phyloP scores from a whole-genome alignment of 2,888 invertebrate species.

The Sabatieria punctata region DNA sequence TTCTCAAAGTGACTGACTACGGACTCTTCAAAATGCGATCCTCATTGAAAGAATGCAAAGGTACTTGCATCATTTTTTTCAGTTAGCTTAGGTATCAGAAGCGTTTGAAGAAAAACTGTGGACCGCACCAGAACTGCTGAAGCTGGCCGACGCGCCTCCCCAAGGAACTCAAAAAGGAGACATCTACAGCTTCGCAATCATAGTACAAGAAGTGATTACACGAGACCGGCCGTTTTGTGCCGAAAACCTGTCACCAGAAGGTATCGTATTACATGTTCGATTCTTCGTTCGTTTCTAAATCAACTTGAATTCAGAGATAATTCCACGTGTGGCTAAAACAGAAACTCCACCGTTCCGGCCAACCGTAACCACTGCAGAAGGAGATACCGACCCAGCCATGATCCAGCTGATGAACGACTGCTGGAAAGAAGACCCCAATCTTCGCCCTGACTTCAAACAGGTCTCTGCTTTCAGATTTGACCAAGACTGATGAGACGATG shows the following conservation, averaged over 20 bases:
- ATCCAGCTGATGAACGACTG: slow-evolving; percentile 5
- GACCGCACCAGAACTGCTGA: slow-evolving; percentile 3
- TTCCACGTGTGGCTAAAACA: slow-evolving; percentile 4
- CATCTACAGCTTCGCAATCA: slow-evolving; percentile 1
- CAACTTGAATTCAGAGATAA: slow-evolving; percentile 4
- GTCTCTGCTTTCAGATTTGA: background rate
- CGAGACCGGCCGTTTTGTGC: slow-evolving; percentile 1
- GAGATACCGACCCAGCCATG: background rate
- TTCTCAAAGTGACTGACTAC: background rate
- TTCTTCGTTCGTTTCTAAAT: too few species aligned
- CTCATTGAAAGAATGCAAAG: background rate
- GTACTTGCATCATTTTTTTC: too few species aligned
- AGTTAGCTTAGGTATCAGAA: too few species aligned
- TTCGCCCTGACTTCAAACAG: background rate
- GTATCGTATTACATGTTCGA: too few species aligned
- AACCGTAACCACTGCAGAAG: background rate
- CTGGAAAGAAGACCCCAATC: slow-evolving; percentile 2
- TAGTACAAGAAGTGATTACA: too few species aligned
- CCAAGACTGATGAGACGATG: background rate
- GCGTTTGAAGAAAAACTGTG: slow-evolving; percentile 4
- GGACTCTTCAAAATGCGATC: slow-evolving; percentile 3
- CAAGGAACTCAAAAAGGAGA: background rate
- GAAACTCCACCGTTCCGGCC: slow-evolving; percentile 19
- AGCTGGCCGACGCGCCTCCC: background rate
- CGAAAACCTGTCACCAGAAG: background rate